Evolutionary conservation across 2,888 invertebrate species (phyloP).

Genomic region (Phlogophora meticulosa): DNA sequence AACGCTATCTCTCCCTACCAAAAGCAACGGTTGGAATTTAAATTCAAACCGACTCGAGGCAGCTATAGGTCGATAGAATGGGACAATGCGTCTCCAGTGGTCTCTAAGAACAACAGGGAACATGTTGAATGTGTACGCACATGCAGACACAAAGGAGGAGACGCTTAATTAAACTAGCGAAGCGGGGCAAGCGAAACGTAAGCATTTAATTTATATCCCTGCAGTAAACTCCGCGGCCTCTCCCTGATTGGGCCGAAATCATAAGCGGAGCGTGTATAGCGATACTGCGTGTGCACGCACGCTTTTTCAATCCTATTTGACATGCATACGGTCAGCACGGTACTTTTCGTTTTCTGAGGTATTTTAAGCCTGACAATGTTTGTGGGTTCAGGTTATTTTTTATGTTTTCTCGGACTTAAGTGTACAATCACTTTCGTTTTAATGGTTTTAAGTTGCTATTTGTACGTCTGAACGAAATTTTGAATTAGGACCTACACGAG

Average conservation of each 20-base stretch:
- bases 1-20: conserved; percentile 56
- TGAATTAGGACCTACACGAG: neutral
- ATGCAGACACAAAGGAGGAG: conserved; percentile 87
- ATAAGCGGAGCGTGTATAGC: conserved; percentile 72
- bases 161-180: conserved; percentile 90
- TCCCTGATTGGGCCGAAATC: conserved; percentile 74
- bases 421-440: neutral
- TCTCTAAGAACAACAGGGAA: conserved; percentile 80
- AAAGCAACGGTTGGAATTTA: conserved; percentile 65
- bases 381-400: neutral
- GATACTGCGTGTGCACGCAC: conserved; percentile 20
- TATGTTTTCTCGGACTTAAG: neutral
- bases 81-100: conserved; percentile 74
- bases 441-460: neutral
- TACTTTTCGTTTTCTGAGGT: neutral
- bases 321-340: neutral
- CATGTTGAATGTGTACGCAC: conserved; percentile 88
- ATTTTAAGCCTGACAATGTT: conserved; percentile 1
- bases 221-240: conserved; percentile 89
- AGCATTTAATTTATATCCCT: conserved; percentile 91
- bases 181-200: conserved; percentile 89
- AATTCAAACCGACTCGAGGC: conserved; percentile 57
- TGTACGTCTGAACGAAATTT: neutral
- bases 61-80: conserved; percentile 61
- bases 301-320: neutral